Evolutionary conservation across 2,797 vertebrate genomes (phyloP).

Genomic region (Hippoglossus hippoglossus): DNA sequence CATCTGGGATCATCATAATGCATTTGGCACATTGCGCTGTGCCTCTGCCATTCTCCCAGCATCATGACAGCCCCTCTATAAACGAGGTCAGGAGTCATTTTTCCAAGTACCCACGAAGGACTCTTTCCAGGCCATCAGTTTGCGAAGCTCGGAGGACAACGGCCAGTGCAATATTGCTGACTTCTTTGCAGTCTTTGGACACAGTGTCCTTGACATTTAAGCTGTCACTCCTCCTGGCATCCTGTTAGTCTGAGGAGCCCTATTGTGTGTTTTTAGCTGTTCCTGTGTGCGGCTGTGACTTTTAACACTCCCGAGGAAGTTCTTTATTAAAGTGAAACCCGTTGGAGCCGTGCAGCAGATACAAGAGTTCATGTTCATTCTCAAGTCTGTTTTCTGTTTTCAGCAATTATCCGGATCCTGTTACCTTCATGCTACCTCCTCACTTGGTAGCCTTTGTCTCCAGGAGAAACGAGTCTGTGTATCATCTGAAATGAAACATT

Average conservation of each 20-base stretch:
- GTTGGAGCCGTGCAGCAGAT: slow-evolving; percentile 1
- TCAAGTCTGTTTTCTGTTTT: slow-evolving; percentile 27
- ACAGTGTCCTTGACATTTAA: slow-evolving; percentile 55
- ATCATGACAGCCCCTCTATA: slow-evolving; percentile 46
- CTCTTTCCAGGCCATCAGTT: slow-evolving; percentile 45
- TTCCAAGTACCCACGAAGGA: slow-evolving; percentile 54
- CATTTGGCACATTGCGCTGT: slow-evolving; percentile 63
- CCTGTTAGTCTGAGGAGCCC: slow-evolving; percentile 49
- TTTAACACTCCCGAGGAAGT: slow-evolving; percentile 28
- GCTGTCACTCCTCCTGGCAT: slow-evolving; percentile 34
- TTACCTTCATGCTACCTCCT: slow-evolving; percentile 29
- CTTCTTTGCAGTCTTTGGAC: slow-evolving; percentile 43
- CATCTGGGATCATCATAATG: slow-evolving; percentile 60
- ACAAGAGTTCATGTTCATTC: slow-evolving; percentile 14
- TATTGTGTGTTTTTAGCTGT: slow-evolving; percentile 61
- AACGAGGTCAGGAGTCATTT: slow-evolving; percentile 62
- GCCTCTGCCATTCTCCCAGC: slow-evolving; percentile 47
- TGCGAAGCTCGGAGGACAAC: slow-evolving; percentile 27
- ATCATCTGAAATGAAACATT: slow-evolving; percentile 23
- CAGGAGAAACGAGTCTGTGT: slow-evolving; percentile 53
- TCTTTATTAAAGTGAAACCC: slow-evolving; percentile 28
- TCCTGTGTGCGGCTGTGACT: slow-evolving; percentile 18
- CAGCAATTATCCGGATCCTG: slow-evolving; percentile 19
- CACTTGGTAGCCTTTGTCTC: slow-evolving; percentile 23
- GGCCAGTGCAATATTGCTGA: slow-evolving; percentile 11